Conservation (phyloP, 2,888 invertebrate species). For the Parochlus steinenii region DNA sequence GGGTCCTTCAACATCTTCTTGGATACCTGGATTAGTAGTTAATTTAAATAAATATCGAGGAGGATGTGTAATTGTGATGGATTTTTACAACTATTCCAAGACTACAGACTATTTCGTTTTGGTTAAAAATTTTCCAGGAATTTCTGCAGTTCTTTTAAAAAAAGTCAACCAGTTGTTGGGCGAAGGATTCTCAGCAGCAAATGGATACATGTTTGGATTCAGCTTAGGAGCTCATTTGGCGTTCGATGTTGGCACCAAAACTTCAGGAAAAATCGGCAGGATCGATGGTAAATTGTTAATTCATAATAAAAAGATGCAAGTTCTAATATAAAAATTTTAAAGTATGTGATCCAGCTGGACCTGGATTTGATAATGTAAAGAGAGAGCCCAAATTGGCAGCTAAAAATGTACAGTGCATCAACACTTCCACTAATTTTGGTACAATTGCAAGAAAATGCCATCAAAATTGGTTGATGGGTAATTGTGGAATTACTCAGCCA, state of each 20-base stretch:
- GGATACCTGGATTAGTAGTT: background rate
- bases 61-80: slow-evolving; percentile 19
- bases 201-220: slow-evolving; percentile 19
- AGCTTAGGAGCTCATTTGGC: slow-evolving; percentile 18
- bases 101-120: slow-evolving; percentile 17
- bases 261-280: slow-evolving; percentile 19
- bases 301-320: too few species aligned
- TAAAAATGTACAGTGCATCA: slow-evolving; percentile 26
- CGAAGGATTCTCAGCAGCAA: slow-evolving; percentile 15
- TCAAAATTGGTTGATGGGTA: slow-evolving; percentile 20
- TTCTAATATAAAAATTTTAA: too few species aligned
- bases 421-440: slow-evolving; percentile 26
- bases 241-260: slow-evolving; percentile 17
- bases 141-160: slow-evolving; percentile 15
- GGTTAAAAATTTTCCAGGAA: slow-evolving; percentile 14
- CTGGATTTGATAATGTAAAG: slow-evolving; percentile 14
- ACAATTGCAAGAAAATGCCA: slow-evolving; percentile 21
- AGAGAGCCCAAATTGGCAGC: slow-evolving; percentile 23
- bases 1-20: background rate
- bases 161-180: slow-evolving; percentile 16
- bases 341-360: slow-evolving; percentile 30
- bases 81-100: slow-evolving; percentile 16
- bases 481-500: slow-evolving; percentile 18
- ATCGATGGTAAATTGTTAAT: slow-evolving; percentile 28
- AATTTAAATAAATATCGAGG: slow-evolving; percentile 16